Evolutionary conservation across 2,797 vertebrate species (phyloP).

Genomic region (Spinus pinus): DNA sequence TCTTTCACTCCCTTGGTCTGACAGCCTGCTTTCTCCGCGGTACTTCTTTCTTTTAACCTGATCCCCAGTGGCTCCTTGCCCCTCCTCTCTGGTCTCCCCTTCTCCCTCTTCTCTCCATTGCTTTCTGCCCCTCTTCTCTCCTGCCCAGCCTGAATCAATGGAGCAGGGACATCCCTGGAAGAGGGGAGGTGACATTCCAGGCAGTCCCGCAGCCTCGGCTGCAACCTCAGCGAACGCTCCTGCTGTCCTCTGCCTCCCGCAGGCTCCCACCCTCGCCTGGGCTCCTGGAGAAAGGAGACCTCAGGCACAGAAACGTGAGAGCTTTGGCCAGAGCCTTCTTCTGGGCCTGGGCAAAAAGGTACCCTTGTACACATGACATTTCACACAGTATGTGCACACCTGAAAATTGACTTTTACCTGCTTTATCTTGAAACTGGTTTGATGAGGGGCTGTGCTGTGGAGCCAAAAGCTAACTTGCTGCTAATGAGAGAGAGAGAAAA

Average conservation of each 20-base stretch:
- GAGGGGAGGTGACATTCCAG: neutral
- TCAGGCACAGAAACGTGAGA: neutral
- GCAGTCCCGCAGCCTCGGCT: neutral
- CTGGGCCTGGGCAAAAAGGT: neutral
- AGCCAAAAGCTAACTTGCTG: neutral
- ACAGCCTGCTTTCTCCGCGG: neutral
- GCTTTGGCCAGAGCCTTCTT: neutral
- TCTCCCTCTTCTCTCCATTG: neutral
- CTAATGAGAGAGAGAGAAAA: neutral
- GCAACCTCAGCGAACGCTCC: neutral
- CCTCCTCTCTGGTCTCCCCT: neutral
- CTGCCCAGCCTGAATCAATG: neutral
- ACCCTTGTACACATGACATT: neutral
- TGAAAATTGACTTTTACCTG: neutral
- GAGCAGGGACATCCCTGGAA: accelerated
- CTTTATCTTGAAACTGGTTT: neutral
- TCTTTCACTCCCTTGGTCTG: neutral
- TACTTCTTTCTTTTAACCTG: neutral
- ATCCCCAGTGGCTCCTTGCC: neutral
- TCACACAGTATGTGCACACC: accelerated
- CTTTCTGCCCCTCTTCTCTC: neutral
- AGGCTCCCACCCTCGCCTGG: neutral
- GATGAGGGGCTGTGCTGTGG: accelerated
- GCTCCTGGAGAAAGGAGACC: accelerated
- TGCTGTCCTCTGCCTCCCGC: accelerated